Evolutionary conservation across 2,888 invertebrate species (phyloP).

Genomic region (Phortica okadai): DNA sequence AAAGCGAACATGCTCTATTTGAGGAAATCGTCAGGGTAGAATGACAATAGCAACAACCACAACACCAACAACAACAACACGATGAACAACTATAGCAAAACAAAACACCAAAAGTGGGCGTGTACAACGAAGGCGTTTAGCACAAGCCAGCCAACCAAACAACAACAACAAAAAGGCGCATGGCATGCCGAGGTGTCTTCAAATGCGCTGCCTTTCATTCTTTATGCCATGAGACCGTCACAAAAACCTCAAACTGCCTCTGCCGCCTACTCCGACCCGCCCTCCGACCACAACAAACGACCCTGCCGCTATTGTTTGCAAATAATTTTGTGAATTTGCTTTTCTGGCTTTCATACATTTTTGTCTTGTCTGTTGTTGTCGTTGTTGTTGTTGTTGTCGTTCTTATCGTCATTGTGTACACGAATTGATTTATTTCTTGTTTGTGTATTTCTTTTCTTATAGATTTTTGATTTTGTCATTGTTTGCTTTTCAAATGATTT

Average conservation of each 20-base stretch:
- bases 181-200: slow-evolving; percentile 10
- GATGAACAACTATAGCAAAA: neutral
- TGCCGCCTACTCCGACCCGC: neutral
- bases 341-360: slow-evolving; percentile 2
- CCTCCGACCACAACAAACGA: neutral
- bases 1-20: neutral
- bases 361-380: neutral
- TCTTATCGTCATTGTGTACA: neutral
- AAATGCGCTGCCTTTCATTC: neutral
- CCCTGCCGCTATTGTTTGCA: neutral
- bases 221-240: too few relatives aligned
- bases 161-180: slow-evolving; percentile 32
- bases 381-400: slow-evolving; percentile 14
- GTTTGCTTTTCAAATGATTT: slow-evolving; percentile 9
- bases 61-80: neutral
- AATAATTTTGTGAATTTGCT: neutral
- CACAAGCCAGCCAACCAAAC: slow-evolving; percentile 4
- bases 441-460: neutral
- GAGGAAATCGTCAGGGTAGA: neutral
- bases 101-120: slow-evolving; percentile 9
- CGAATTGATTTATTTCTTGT: slow-evolving; percentile 13
- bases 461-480: slow-evolving; percentile 26
- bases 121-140: neutral
- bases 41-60: neutral
- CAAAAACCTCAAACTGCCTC: neutral